phyloP scores from a whole-genome alignment of 2,888 invertebrate species.

The Rhingia campestris region DNA sequence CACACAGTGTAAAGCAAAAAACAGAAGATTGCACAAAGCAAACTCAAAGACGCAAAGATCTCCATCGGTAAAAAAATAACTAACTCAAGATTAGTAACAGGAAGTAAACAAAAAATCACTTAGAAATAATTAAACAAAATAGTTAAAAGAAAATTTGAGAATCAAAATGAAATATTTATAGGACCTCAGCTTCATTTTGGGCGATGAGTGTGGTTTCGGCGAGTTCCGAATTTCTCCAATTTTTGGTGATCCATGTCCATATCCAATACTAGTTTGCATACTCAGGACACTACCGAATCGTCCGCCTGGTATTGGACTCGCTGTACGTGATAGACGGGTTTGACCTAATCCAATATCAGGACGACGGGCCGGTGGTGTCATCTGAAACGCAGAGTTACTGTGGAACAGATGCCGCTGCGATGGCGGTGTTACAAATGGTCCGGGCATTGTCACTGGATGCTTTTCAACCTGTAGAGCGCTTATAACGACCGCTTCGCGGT shows the following conservation, averaged over 20 bases:
- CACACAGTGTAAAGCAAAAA: background rate
- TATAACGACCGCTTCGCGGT: slow-evolving; percentile 95
- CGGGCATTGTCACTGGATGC: slow-evolving; percentile 94
- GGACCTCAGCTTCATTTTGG: slow-evolving; percentile 96
- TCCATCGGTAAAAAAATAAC: slow-evolving; percentile 4
- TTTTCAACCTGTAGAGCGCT: slow-evolving; percentile 97
- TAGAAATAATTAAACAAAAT: slow-evolving; percentile 7
- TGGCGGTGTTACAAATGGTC: slow-evolving; percentile 90
- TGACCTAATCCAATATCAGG: slow-evolving; percentile 80
- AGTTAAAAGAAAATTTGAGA: background rate
- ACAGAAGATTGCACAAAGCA: background rate
- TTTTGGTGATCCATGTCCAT: slow-evolving; percentile 84
- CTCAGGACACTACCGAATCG: slow-evolving; percentile 86
- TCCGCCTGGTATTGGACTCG: slow-evolving; percentile 85
- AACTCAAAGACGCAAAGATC: slow-evolving; percentile 24
- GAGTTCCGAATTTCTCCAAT: slow-evolving; percentile 85
- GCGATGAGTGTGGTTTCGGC: slow-evolving; percentile 90
- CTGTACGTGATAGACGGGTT: slow-evolving; percentile 79
- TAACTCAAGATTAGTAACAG: background rate
- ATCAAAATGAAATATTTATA: slow-evolving; percentile 30
- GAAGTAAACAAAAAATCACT: slow-evolving; percentile 36
- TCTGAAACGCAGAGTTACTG: slow-evolving; percentile 86
- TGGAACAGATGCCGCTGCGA: slow-evolving; percentile 85
- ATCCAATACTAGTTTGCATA: slow-evolving; percentile 83
- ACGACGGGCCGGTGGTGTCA: slow-evolving; percentile 88